Evolutionary conservation across 2,113 vertebrate genomes (phyloP), one percentile per base, ranked within the genome.

Genomic region (Leptocoma aspasia): DNA sequence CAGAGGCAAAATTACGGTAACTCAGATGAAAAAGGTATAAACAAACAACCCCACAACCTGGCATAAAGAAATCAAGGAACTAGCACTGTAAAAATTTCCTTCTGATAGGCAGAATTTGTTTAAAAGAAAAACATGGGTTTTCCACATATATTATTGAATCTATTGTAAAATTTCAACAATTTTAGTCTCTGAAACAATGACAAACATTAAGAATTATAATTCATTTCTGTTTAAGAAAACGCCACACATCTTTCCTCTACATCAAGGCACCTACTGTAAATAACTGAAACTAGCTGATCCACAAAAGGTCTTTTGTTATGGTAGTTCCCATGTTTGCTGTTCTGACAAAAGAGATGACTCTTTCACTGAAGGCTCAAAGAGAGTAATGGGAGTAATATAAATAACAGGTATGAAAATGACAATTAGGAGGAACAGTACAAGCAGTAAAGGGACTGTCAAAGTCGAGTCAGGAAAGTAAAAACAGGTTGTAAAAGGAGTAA

Each of bases 361-460:
- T 90, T 82, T 64, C 50, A 86, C 20, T 30, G 68, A 88, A 80
- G 66, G 26, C 54, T 92, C 61, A 76, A 87, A 96, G 60, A 75
- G 30, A 72, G 70, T 53, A 82, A 79, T 39, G 75, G 75, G 85
- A 92, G 65, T 69, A 92, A 92, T 82, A 94, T n/a, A 94, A 95
- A 88, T 90, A 94, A 86, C 47, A 63, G 66, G 16, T 77, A 89
- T 42, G 82, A 88, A 82, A 92, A 92, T 57, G 50, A 82, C 87
- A 68, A 80, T 86, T 53, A 72, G 23, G 33, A 80, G 54, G 49
- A 92, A 77, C 0, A 0, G 50, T 49, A 60, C 28, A 89, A 86
- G 54, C 76, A 82, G 70, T 71, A 90, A 95, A 92, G 82, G 61
- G 73, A 93, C 45, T 61, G 23, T 28, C 44, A 85, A 69, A 88